Conservation (phyloP, 1,140 invertebrate species). For the Dendroctonus valens region DNA sequence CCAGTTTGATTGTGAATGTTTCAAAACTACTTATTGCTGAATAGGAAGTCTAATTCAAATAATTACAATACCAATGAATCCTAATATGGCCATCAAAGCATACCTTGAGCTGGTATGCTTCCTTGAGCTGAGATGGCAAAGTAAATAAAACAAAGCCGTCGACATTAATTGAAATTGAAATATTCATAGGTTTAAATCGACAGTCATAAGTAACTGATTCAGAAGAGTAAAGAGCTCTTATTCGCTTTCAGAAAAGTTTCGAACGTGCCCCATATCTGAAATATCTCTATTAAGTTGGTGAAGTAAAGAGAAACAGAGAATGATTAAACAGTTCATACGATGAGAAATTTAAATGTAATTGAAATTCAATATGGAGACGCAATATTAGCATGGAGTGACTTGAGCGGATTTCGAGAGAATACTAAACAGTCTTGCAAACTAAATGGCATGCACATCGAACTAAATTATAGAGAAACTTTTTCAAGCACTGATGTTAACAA, state of each 20-base stretch:
- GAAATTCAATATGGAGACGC: conserved; percentile 28
- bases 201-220: neutral
- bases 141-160: too few species aligned
- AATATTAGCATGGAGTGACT: conserved; percentile 23
- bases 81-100: too few species aligned
- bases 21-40: too few species aligned
- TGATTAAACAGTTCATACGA: conserved; percentile 10
- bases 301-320: conserved; percentile 18
- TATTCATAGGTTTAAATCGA: neutral
- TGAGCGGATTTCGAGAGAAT: conserved; percentile 14
- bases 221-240: conserved; percentile 2
- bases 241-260: conserved; percentile 8
- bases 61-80: too few species aligned
- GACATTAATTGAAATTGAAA: neutral
- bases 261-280: neutral
- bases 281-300: neutral
- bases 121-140: too few species aligned
- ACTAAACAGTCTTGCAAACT: conserved; percentile 13
- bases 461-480: too few species aligned
- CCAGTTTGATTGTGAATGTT: too few species aligned
- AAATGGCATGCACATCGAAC: conserved; percentile 2
- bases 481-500: too few species aligned
- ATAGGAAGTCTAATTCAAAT: too few species aligned
- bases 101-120: too few species aligned
- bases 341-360: conserved; percentile 21